Base-by-base conservation (phyloP, 2,113 vertebrate species). In the Canis aureus region DNA sequence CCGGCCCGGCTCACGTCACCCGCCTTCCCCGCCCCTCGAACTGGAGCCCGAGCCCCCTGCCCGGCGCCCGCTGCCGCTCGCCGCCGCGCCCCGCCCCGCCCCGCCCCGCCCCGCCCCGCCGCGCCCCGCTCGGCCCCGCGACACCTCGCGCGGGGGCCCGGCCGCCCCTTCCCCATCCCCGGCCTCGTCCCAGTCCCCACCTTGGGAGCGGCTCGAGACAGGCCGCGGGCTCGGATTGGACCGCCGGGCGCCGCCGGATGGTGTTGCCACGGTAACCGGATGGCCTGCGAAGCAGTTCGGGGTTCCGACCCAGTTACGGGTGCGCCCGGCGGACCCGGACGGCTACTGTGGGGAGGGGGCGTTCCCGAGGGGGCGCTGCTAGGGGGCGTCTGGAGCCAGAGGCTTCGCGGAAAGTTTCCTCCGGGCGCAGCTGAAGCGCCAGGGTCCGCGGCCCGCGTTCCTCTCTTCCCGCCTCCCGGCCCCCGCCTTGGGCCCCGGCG, bases 201-300 rank as follows among this genome's bases (percentile, higher is more conserved):
- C 97, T 98, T 64, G 80, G 93, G 84, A 87, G 85, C 60, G 90
- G 96, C 97, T 94, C 69, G 3, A 35, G 93, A 92, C 95, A 97
- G 92, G 96, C 96, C 94, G 84, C 92, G 64, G 95, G 96, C 97
- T 98, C 91, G 74, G 95, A 98, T 98, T 97, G 96, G 97, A 97
- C 93, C 43, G 97, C 93, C 51, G 25, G 89, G 95, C 93, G 94
- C 96, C 82, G 96, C 92, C 95, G 95, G 95, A 89, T 97, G 95
- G 96, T 95, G 98, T 98, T 98, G 97, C 98, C 98, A 98, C 96
- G 98, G 98, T 97, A 98, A 98, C 98, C 76, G 88, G 97, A 93
- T 97, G 96, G 98, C 76, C 78, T 82, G 96, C 91, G 84, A 82
- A 94, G 95, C 96, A 55, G 94, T 95, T 96, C 32, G 97, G 92